Evolutionary conservation across 2,797 vertebrate genomes (phyloP).

Genomic region (Hippocampus kuda): DNA sequence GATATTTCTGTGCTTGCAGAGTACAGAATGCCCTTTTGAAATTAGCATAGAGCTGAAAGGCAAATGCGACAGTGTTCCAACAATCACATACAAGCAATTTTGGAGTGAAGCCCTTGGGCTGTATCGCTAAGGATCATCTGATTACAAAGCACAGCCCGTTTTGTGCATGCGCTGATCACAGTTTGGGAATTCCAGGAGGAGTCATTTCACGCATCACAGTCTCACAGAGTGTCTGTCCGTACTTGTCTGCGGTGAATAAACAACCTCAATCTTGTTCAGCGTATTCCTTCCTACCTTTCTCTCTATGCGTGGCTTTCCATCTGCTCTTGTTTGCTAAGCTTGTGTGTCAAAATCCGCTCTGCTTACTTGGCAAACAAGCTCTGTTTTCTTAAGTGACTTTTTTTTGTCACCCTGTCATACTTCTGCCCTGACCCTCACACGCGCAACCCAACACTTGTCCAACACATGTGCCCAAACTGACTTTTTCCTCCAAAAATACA

Average conservation of each 20-base stretch:
- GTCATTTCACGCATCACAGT: constrained; percentile 52
- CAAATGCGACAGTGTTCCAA: neutral
- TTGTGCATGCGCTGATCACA: constrained; percentile 18
- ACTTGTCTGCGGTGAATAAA: constrained; percentile 50
- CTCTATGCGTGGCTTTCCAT: constrained; percentile 6
- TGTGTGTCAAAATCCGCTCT: constrained; percentile 40
- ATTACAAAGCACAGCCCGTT: neutral
- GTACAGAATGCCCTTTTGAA: neutral
- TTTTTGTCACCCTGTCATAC: constrained; percentile 39
- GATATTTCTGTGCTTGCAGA: neutral
- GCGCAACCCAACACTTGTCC: constrained; percentile 27
- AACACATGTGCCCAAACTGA: constrained; percentile 23
- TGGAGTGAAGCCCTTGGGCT: neutral
- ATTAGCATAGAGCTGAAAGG: neutral
- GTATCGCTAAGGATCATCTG: neutral
- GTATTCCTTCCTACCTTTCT: constrained; percentile 12
- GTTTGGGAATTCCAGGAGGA: constrained; percentile 7
- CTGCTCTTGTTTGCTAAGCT: constrained; percentile 34
- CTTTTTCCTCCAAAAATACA: neutral
- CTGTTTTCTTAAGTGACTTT: constrained; percentile 36
- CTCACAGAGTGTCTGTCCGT: constrained; percentile 61
- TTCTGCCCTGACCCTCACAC: neutral
- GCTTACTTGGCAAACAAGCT: constrained; percentile 50
- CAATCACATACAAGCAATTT: neutral
- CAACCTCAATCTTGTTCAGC: constrained; percentile 22